Base-by-base conservation (phyloP, 2,797 vertebrate species). In the Megaceryle alcyon region DNA sequence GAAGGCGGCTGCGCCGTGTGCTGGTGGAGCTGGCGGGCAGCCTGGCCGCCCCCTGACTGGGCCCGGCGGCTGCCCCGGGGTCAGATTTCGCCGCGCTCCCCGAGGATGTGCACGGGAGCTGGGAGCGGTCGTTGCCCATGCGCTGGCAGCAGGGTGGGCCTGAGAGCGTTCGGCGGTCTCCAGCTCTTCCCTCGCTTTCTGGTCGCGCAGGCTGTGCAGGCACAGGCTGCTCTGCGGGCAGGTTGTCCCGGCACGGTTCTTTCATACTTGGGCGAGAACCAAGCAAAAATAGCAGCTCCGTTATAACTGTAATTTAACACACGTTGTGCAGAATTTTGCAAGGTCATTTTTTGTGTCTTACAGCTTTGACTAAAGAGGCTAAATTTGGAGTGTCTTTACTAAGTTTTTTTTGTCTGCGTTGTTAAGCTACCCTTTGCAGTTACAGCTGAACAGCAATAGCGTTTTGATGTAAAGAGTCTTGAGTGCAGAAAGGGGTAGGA, bases 261-360 rank as follows among this genome's bases (percentile, higher is more conserved):
- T 21, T 7, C 1, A 0, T 5, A 0, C 13, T 12, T 22, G n/a
- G 26, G n/a, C 63, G 13, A 16, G n/a, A 35, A 4, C 19, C 49
- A 0, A 3, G 28, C 20, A 4, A 1, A 13, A 35, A 2, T 1
- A 7, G 19, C 1, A 2, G 20, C 19, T 10, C 41, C 49, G 2
- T 19, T 61, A 3, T 7, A 12, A 1, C 0, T 10, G 53, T 5
- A 0, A 0, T 4, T 21, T 8, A 4, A 29, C 9, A 1, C 31
- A 1, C 4, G 6, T 6, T 7, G 23, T 5, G 61, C 41, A 0
- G 59, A 1, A 9, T 25, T 41, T 11, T 64, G 61, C 35, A 0
- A 1, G 25, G 23, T 9, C 5, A n/a, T 16, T 9, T 51, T 46
- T 65, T 35, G 31, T 15, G 4, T 41, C 33, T 78, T 35, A 3